Base-by-base conservation (phyloP, 37 sponge, comb jelly and placozoan genomes). In the Mnemiopsis leidyi region DNA sequence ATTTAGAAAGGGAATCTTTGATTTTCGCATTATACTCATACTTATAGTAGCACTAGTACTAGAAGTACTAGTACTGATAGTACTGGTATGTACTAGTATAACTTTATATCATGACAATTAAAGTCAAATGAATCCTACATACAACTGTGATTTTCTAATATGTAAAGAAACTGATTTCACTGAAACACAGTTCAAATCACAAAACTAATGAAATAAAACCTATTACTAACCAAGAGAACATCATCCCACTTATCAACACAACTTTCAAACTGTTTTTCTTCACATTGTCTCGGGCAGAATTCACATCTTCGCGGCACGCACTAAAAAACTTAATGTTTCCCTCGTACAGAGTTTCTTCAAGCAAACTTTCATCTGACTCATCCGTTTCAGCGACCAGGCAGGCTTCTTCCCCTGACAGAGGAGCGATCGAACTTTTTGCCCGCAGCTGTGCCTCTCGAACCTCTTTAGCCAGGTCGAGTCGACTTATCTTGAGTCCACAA, bases 381-480 rank as follows among this genome's bases (percentile, higher is more conserved):
- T 79, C 82, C 1, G 82, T 79, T 9, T 34, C 36, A 13, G 1
- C 34, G 5, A 79, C 23, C 82, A 79, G 36, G 36, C 36, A 34
- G 30, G 20, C 37, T 36, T 79, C 37, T 36, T 79, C 82, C 75
- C 20, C 75, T 28, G 5, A n/a, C 75, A 23, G 25, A 28, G 75
- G 75, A 13, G 37, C 37, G 36, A 33, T 79, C 7, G 82, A 79
- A 36, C 36, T 79, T 36, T 79, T 23, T 32, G 39, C 90, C 48
- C 90, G 9, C 39, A n/a, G 61, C 2, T 33, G 24, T n/a, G 61
- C 90, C 24, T 40, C 26, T 28, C 36, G 1, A 40, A 39, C 61
- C 35, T 85, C 90, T 26, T 40, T 23, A 7, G 33, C 48, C 90
- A 85, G 35, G 61, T 85, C 90, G 61, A 85, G 90, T 13, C 29